phyloP scores from a whole-genome alignment of 2,888 invertebrate genomes.

The Xestoiulus laeticollis region DNA sequence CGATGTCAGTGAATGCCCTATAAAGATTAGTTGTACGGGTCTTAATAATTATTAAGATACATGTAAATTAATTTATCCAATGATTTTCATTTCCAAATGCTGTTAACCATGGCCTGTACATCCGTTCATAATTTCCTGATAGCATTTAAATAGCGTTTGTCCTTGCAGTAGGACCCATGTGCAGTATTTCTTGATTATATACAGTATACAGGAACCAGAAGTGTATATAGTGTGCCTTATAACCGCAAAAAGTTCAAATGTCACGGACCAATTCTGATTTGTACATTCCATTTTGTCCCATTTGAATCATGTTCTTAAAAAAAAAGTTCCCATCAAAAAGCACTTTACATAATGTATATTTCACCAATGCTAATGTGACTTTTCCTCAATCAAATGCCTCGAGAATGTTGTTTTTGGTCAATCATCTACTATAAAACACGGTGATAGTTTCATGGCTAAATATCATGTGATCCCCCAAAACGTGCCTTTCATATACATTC shows the following conservation, averaged over 20 bases:
- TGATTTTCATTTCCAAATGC: too few relatives aligned
- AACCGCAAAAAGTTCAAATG: slow-evolving; percentile 16
- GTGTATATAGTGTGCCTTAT: not conserved
- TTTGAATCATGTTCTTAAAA: not conserved
- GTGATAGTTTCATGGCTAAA: not conserved
- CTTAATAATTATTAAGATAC: too few relatives aligned
- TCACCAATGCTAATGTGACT: not conserved
- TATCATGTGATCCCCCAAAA: not conserved
- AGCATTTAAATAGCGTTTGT: not conserved
- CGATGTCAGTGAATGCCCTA: too few relatives aligned
- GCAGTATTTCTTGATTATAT: not conserved
- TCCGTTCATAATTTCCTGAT: too few relatives aligned
- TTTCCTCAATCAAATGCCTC: not conserved
- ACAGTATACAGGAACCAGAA: not conserved
- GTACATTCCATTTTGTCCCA: not conserved
- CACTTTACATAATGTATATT: not conserved
- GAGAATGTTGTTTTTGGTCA: not conserved
- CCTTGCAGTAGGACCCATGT: not conserved
- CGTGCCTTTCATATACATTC: not conserved
- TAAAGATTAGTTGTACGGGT: too few relatives aligned
- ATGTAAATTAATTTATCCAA: too few relatives aligned
- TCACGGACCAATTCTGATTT: not conserved
- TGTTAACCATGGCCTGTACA: not conserved
- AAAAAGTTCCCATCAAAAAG: not conserved
- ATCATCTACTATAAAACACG: not conserved